Evolutionary conservation across 2,113 vertebrate genomes (phyloP).

Genomic region (Thamnaconus septentrionalis): DNA sequence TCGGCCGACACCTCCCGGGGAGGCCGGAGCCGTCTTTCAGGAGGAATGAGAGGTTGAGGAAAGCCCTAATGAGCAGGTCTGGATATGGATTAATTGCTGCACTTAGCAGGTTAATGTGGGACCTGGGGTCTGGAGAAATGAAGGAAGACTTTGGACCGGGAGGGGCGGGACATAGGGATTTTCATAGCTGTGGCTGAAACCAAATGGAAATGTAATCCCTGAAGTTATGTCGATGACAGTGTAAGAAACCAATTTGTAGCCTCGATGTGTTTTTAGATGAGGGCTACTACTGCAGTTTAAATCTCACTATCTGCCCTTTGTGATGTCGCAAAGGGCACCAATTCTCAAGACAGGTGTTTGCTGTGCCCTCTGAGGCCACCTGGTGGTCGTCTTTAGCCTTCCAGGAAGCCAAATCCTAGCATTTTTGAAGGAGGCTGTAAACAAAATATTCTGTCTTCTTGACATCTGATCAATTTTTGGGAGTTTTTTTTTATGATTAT

Average conservation of each 20-base stretch:
- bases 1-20: slow-evolving; percentile 27
- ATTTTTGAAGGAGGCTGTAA: no score
- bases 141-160: not conserved
- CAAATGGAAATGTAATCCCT: slow-evolving; percentile 28
- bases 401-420: no score
- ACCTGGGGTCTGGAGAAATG: not conserved
- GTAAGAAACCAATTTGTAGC: slow-evolving; percentile 34
- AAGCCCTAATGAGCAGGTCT: slow-evolving; percentile 42
- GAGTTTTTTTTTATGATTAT: no score
- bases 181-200: slow-evolving; percentile 24
- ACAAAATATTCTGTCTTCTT: no score
- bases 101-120: slow-evolving; percentile 36
- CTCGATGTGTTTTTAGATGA: slow-evolving; percentile 11
- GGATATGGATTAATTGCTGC: slow-evolving; percentile 57
- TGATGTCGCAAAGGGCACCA: no score
- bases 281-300: not conserved
- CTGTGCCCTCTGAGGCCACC: no score
- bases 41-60: slow-evolving; percentile 10
- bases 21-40: slow-evolving; percentile 4
- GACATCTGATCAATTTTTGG: no score
- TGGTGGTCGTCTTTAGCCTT: no score
- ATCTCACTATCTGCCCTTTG: no score
- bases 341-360: not conserved
- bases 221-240: slow-evolving; percentile 27
- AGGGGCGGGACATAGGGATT: slow-evolving; percentile 16